Evolutionary conservation across 2,888 invertebrate genomes (phyloP).

Genomic region (Drosophila planitibia): DNA sequence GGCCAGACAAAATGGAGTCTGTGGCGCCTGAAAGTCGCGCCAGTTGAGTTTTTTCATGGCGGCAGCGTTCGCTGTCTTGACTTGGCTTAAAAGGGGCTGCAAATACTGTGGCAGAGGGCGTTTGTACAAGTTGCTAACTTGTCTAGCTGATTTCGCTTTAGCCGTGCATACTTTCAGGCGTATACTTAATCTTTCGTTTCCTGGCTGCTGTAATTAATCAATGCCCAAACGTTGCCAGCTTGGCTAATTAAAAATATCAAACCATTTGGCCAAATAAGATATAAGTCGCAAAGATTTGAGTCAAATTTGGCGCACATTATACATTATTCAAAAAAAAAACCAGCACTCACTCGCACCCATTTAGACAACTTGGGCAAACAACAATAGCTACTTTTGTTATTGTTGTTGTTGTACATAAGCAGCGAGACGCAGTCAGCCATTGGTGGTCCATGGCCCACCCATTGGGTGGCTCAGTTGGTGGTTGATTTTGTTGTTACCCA

Average conservation of each 20-base stretch:
- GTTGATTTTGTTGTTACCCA: conserved; percentile 52
- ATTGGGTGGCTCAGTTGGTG: conserved; percentile 64
- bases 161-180: conserved; percentile 37
- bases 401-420: conserved; percentile 65
- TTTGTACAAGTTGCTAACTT: conserved; percentile 20
- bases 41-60: conserved; percentile 84
- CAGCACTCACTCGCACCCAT: conserved; percentile 18
- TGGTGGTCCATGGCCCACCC: conserved; percentile 73
- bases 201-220: conserved; percentile 38
- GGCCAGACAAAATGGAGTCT: conserved; percentile 83
- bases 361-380: conserved; percentile 56
- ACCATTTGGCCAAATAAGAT: conserved; percentile 26
- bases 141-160: conserved; percentile 8
- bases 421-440: conserved; percentile 64
- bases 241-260: conserved; percentile 57
- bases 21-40: conserved; percentile 85
- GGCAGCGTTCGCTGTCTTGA: conserved; percentile 62
- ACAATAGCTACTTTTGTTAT: conserved; percentile 29
- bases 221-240: conserved; percentile 2
- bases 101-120: background rate
- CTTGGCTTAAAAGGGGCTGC: conserved; percentile 32
- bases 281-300: conserved; percentile 32
- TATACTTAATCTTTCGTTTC: conserved; percentile 47
- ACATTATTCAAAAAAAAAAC: conserved; percentile 36
- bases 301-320: conserved; percentile 22